These are phyloP conservation scores for Cheiracanthium punctorium DNA, from an alignment of 2,888 invertebrate genomes.

Conservation along the genomic window DNA sequence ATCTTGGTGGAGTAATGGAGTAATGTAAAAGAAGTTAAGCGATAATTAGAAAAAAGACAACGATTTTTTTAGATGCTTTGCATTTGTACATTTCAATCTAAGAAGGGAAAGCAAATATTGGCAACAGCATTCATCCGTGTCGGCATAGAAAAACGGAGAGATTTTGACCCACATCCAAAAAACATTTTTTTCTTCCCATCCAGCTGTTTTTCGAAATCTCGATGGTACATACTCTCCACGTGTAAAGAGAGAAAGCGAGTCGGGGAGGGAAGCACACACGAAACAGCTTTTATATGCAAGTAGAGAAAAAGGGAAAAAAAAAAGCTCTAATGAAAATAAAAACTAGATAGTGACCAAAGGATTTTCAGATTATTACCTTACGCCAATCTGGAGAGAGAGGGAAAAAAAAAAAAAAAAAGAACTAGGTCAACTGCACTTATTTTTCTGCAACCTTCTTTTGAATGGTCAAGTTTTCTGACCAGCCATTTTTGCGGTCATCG, in stretches of 20 bases:
- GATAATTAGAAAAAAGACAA: not conserved
- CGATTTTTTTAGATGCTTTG: not conserved
- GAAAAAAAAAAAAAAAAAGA: too few relatives aligned
- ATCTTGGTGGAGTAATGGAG: too few relatives aligned
- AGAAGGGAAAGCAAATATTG: conserved; percentile 50
- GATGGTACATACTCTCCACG: not conserved
- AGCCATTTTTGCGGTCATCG: conserved; percentile 8
- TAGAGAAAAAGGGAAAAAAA: too few relatives aligned
- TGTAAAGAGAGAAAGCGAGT: not conserved
- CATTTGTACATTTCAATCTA: not conserved
- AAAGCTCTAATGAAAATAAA: not conserved
- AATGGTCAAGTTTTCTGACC: conserved; percentile 49
- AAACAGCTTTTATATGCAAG: not conserved
- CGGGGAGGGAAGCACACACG: not conserved
- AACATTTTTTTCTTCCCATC: not conserved
- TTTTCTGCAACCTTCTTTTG: conserved; percentile 23
- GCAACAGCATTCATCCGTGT: conserved; percentile 26
- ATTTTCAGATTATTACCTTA: conserved; percentile 58
- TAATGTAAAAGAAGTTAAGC: too few relatives aligned
- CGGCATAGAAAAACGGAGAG: conserved; percentile 11
- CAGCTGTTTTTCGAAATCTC: conserved; percentile 27
- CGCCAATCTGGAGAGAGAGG: conserved; percentile 34
- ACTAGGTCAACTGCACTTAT: conserved; percentile 44
- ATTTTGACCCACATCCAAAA: conserved; percentile 49
- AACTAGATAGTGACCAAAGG: conserved; percentile 28